Evolutionary conservation across 2,888 invertebrate genomes (phyloP).

Genomic region (Ischnura elegans): DNA sequence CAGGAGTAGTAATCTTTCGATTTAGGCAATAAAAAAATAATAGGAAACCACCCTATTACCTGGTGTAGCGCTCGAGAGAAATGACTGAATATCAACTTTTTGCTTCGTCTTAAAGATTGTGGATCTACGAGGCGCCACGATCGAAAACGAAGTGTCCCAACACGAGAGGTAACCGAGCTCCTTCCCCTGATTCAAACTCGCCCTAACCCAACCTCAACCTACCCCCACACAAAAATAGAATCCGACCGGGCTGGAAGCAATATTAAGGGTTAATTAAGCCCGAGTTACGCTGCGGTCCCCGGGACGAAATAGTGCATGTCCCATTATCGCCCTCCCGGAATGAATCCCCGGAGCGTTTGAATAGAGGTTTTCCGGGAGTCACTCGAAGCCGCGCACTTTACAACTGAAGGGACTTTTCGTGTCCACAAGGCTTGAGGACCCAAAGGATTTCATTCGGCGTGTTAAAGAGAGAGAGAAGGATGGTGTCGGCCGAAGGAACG

Average conservation of each 20-base stretch:
- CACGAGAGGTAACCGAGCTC: not conserved
- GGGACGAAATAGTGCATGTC: not conserved
- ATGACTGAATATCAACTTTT: too few relatives aligned
- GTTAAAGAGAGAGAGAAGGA: not conserved
- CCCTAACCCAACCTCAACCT: not conserved
- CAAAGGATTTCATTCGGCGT: not conserved
- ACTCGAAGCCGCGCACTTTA: constrained; percentile 3
- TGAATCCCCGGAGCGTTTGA: too few relatives aligned
- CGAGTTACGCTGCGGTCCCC: not conserved
- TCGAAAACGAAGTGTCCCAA: too few relatives aligned
- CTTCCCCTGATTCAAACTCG: not conserved
- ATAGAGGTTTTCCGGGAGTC: not conserved
- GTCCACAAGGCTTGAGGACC: not conserved
- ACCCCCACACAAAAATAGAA: not conserved
- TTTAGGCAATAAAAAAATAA: too few relatives aligned
- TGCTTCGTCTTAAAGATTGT: too few relatives aligned
- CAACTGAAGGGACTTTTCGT: not conserved
- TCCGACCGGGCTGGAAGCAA: too few relatives aligned
- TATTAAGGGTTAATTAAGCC: not conserved
- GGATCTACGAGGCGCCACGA: too few relatives aligned
- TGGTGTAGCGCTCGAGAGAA: too few relatives aligned
- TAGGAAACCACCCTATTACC: too few relatives aligned
- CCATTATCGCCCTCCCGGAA: not conserved
- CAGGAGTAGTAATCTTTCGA: too few relatives aligned
- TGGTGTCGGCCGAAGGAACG: not conserved